Percentiles rank a stretch among this genome's conserved stretches.
These are phyloP conservation scores for Pecten maximus DNA, from an alignment of 2,888 invertebrate genomes.

Conservation along the genomic window DNA sequence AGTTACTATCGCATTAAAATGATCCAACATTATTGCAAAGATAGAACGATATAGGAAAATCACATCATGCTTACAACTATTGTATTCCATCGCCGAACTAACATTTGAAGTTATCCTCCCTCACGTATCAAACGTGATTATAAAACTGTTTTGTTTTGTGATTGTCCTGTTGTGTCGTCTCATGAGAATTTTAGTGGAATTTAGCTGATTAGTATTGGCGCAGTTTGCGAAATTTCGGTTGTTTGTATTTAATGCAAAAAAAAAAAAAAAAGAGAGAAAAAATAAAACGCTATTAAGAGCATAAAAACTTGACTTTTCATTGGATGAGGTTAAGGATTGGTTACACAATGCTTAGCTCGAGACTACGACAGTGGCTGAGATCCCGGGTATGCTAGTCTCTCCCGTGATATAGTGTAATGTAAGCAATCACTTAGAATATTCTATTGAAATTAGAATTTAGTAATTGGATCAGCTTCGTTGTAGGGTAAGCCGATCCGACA, in stretches of 20 bases:
- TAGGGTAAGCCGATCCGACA: slow-evolving; percentile 33
- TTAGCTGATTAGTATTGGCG: neutral
- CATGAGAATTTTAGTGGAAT: neutral
- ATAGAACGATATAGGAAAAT: neutral
- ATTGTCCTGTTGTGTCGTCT: neutral
- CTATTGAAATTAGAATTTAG: slow-evolving; percentile 28
- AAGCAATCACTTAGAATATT: slow-evolving; percentile 24
- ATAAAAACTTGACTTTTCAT: neutral
- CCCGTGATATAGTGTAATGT: neutral
- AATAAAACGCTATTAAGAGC: slow-evolving; percentile 11
- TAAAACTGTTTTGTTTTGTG: neutral
- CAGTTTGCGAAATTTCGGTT: neutral
- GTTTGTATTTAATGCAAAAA: neutral
- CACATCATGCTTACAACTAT: neutral
- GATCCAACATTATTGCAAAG: neutral
- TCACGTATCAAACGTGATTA: neutral
- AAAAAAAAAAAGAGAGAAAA: neutral
- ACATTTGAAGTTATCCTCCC: slow-evolving; percentile 18
- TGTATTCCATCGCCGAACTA: neutral
- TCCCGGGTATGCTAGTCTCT: neutral
- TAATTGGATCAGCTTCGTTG: slow-evolving; percentile 29
- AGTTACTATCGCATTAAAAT: neutral
- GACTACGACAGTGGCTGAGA: neutral
- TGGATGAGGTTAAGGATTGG: neutral
- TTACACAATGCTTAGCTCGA: neutral